Evolutionary conservation across 2,797 vertebrate species (phyloP).

Genomic region (Dermochelys coriacea): DNA sequence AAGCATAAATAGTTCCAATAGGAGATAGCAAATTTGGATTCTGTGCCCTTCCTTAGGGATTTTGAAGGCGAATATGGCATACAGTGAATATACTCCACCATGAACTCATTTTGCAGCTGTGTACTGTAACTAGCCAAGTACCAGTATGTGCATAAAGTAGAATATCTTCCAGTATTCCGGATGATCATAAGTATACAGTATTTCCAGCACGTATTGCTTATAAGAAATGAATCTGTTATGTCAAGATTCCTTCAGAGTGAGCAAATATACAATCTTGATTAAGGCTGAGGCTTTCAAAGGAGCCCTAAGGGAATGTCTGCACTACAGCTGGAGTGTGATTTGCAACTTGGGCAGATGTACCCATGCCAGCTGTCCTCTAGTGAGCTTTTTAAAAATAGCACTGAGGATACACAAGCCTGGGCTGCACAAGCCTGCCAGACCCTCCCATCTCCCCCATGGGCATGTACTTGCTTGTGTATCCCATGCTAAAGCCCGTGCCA

Average conservation of each 20-base stretch:
- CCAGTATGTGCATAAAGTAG: neutral
- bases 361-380: neutral
- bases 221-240: neutral
- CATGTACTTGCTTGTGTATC: neutral
- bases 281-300: neutral
- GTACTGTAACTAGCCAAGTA: neutral
- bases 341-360: neutral
- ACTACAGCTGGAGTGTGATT: neutral
- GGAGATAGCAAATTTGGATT: neutral
- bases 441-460: too few relatives aligned
- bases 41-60: neutral
- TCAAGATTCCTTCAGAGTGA: neutral
- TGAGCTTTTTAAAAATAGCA: neutral
- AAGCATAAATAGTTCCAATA: neutral
- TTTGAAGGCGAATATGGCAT: neutral
- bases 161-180: neutral
- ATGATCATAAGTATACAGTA: neutral
- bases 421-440: too few relatives aligned
- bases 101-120: neutral
- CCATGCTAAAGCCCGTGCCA: neutral
- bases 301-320: neutral
- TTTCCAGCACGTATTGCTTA: neutral
- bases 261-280: neutral
- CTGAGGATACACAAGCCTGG: neutral
- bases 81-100: neutral